phyloP scores from a whole-genome alignment of 2,797 vertebrate species.

The Onychomys torridus region DNA sequence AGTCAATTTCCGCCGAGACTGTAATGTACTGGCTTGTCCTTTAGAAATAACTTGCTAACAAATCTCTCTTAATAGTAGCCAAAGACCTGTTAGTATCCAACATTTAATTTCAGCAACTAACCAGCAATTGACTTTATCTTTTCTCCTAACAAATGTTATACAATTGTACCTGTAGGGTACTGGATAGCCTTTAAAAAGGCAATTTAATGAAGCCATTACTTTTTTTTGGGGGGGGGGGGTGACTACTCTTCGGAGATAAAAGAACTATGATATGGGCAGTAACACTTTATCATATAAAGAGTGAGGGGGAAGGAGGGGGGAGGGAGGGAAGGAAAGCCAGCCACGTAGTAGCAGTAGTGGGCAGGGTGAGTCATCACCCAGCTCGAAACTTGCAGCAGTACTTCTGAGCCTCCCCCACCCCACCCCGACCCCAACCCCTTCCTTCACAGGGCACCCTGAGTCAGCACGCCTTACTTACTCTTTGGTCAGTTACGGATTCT shows the following conservation, averaged over 20 bases:
- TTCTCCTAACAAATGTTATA: conserved; percentile 55
- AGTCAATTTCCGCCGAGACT: conserved; percentile 46
- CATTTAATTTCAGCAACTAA: conserved; percentile 61
- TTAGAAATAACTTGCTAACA: conserved; percentile 63
- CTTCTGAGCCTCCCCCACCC: conserved; percentile 84
- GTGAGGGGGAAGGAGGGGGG: conserved; percentile 66
- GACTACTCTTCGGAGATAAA: conserved; percentile 30
- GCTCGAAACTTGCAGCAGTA: conserved; percentile 84
- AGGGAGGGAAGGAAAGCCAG: conserved; percentile 71
- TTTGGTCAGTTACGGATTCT: conserved; percentile 81
- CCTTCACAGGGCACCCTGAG: conserved; percentile 78
- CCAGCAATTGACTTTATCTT: conserved; percentile 54
- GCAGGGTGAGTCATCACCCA: conserved; percentile 88
- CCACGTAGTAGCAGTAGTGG: conserved; percentile 85
- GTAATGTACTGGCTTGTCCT: conserved; percentile 24
- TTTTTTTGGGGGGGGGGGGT: neutral
- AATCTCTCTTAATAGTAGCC: conserved; percentile 35
- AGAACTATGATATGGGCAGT: conserved; percentile 61
- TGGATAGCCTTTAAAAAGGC: conserved; percentile 30
- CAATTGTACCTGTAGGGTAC: conserved; percentile 62
- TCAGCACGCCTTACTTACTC: conserved; percentile 79
- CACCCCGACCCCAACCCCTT: conserved; percentile 82
- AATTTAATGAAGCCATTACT: conserved; percentile 60
- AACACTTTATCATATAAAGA: conserved; percentile 78
- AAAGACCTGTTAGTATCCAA: conserved; percentile 50